Base-by-base conservation (phyloP, 64 coral and sea anemone species). In the Porites lutea region DNA sequence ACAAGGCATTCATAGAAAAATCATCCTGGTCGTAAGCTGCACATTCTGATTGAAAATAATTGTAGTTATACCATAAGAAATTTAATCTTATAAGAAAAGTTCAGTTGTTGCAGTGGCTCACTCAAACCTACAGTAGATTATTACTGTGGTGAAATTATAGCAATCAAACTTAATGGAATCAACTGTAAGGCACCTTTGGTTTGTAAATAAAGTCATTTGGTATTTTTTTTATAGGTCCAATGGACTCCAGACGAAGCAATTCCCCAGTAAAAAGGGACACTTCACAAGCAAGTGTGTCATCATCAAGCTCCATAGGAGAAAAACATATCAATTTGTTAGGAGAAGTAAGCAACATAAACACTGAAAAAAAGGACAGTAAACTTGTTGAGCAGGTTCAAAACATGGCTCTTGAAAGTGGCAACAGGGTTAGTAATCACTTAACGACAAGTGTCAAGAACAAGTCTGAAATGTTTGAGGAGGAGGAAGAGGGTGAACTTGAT, bases 401-500 rank as follows among this genome's bases (percentile, higher is more conserved):
- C 2, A 63, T 84, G 20, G 61, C 48, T 52, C 19, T 68, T 18
- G 81, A 84, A 0, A 67, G 78, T 23, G 61, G 81, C n/a, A 48
- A 15, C 66, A 84, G 69, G 44, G 51, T 63, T 50, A 84, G 81
- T 45, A 84, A 68, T 84, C 81, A 84, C 20, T 68, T 84, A 47
- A 68, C 81, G 21, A 68, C 83, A 15, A 86, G 59, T 87, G 82
- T 87, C 2, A 64, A 15, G 3, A 86, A 61, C 43, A 93, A 93
- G 27, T 62, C 83, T 87, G 91, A 72, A 21, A 86, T 93, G 43
- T 85, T 93, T 87, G 91, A 93, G 79, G 91, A 75, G 43, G 91
- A 87, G 82, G 91, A 93, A 74, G 91, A 93, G 59, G 91, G 91
- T 13, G 91, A 93, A 86, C 82, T 93, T 61, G 91, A 93, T 61